phyloP scores from a whole-genome alignment of 2,797 vertebrate genomes.

The Sparidentex hasta region DNA sequence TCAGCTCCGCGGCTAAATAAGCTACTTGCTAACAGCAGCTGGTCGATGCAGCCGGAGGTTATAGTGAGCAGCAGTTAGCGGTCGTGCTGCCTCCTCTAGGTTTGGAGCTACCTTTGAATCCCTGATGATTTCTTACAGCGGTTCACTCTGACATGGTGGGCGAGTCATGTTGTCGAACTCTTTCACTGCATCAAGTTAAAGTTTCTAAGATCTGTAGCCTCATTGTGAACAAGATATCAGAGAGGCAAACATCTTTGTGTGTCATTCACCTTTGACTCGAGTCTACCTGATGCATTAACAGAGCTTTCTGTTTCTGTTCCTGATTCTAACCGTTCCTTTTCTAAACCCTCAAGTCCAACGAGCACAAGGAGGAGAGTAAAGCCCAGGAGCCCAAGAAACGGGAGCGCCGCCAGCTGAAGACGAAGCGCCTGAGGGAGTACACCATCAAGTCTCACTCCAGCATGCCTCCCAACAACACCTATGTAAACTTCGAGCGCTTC shows the following conservation, averaged over 20 bases:
- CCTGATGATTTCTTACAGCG: no score
- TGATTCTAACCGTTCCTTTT: constrained; percentile 4
- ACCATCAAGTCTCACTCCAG: constrained; percentile 96
- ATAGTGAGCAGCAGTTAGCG: no score
- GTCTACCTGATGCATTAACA: background rate
- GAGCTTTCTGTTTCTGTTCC: background rate
- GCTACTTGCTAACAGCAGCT: no score
- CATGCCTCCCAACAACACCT: constrained; percentile 97
- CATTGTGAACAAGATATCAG: background rate
- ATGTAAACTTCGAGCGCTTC: constrained; percentile 94
- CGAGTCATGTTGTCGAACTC: background rate
- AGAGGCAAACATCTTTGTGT: background rate
- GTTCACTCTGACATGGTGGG: background rate
- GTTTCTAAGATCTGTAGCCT: background rate
- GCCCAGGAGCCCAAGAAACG: constrained; percentile 80
- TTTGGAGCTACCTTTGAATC: no score
- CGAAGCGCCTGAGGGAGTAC: constrained; percentile 93
- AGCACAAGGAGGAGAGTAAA: constrained; percentile 85
- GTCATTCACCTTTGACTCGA: background rate
- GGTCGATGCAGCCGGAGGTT: no score
- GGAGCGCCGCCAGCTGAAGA: constrained; percentile 90
- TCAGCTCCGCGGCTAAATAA: no score
- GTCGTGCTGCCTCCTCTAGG: no score
- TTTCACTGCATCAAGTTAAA: background rate
- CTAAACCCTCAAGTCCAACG: constrained; percentile 83